Conservation (phyloP, 2,888 invertebrate genomes). For the Calameuta idolon region DNA sequence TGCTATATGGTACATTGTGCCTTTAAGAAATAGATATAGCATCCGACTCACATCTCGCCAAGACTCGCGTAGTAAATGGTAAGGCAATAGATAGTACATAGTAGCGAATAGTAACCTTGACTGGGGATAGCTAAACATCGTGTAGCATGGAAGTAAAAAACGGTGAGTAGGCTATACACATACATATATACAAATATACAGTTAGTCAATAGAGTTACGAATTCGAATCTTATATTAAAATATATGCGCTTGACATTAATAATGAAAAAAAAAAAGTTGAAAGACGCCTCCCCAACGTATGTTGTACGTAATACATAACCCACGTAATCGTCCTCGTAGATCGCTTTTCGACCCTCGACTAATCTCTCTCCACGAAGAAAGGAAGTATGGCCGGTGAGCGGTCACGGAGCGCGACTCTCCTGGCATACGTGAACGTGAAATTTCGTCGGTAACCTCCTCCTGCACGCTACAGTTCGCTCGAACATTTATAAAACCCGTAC, state of each 20-base stretch:
- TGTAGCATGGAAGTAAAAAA: neutral
- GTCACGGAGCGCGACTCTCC: neutral
- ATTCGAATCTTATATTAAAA: neutral
- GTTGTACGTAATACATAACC: neutral
- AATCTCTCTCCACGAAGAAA: neutral
- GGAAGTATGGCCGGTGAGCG: neutral
- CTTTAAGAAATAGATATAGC: neutral
- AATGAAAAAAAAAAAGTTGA: neutral
- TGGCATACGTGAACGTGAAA: neutral
- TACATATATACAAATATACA: no score
- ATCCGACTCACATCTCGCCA: neutral
- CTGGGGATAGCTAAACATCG: neutral
- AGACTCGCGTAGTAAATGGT: neutral
- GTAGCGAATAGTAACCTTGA: neutral
- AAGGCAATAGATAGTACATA: neutral
- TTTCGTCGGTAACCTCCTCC: neutral
- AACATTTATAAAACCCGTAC: neutral
- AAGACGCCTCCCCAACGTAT: neutral
- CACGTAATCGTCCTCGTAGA: neutral
- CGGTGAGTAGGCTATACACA: neutral
- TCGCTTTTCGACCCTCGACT: neutral
- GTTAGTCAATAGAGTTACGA: no score
- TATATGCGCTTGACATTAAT: neutral
- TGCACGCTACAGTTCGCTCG: neutral
- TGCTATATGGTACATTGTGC: neutral